Base-by-base conservation (phyloP, 2,888 invertebrate species). In the Stenurella melanura region DNA sequence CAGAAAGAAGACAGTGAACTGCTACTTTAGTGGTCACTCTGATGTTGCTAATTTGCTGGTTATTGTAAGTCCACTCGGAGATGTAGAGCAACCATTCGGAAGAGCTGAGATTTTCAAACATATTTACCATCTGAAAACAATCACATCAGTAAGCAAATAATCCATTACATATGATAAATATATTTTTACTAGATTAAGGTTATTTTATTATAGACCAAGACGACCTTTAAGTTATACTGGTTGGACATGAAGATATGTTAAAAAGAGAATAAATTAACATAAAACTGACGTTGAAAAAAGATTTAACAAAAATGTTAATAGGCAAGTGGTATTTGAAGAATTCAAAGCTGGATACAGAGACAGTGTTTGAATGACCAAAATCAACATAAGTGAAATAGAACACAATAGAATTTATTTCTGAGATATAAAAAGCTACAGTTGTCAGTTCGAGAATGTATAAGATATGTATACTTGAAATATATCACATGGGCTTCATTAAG, bases 41-140 rank as follows among this genome's bases (percentile, higher is more conserved):
- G 80, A 97, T 96, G 90, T 97, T 97, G 87, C 96, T 96, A 78
- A 95, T 94, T 83, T 93, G 92, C 85, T 94, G 94, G 15, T 93
- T 94, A 84, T 93, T 92, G 86, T 93, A 92, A 61, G 93, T 93
- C 97, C 97, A 97, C 90, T 97, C 97, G 69, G 97, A 97, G 88
- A 97, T 97, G 90, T 97, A 97, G 85, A 97, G 91, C 86, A 97
- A 90, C 97, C 97, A 97, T 90, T 97, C 97, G 0, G 97, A 96
- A 75, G 96, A 95, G 81, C 95, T 95, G 54, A 95, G 90, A 90
- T 96, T 95, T 89, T 96, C 96, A 90, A 97, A 97, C 90, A 97
- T 92, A 90, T 97, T 97, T 89, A 96, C 96, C 89, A 97, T 92
- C 96, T 97, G 89, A 18, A 84, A 84, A 82, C 19, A 76, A 64